phyloP scores from a whole-genome alignment of 2,113 vertebrate genomes.

The Salvator merianae region DNA sequence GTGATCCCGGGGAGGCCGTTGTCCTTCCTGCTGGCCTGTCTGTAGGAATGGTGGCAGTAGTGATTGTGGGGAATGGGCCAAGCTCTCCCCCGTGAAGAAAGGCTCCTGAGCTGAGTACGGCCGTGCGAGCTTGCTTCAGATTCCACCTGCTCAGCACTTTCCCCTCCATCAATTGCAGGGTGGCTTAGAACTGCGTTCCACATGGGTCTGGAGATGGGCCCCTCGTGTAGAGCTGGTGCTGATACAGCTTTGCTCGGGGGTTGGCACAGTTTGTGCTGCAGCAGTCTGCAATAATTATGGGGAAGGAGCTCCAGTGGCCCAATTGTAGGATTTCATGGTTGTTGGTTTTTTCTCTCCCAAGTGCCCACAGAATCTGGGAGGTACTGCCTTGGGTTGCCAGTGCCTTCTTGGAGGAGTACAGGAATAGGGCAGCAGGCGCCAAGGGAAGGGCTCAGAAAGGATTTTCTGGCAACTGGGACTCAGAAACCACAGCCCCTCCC shows the following conservation, averaged over 20 bases:
- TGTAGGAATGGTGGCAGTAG: neutral
- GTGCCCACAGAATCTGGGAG: slow-evolving; percentile 39
- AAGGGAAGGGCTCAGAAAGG: neutral
- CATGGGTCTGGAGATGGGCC: slow-evolving; percentile 60
- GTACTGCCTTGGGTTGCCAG: neutral
- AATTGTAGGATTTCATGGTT: slow-evolving; percentile 33
- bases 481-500: slow-evolving; percentile 34
- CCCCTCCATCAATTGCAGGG: slow-evolving; percentile 71
- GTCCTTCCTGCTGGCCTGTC: neutral
- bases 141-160: slow-evolving; percentile 75
- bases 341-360: slow-evolving; percentile 39
- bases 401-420: slow-evolving; percentile 1
- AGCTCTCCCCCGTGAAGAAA: no score
- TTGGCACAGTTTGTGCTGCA: slow-evolving; percentile 61
- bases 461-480: neutral
- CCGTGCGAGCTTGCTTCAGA: slow-evolving; percentile 36
- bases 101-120: fast-evolving
- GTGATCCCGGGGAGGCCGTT: neutral
- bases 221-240: neutral
- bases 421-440: slow-evolving; percentile 4
- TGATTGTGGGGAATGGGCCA: fast-evolving
- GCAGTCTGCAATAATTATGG: slow-evolving; percentile 60
- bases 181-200: slow-evolving; percentile 65
- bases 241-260: slow-evolving; percentile 46
- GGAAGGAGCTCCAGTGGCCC: slow-evolving; percentile 53